Conservation (phyloP, 1,140 invertebrate species). For the Sipha flava region DNA sequence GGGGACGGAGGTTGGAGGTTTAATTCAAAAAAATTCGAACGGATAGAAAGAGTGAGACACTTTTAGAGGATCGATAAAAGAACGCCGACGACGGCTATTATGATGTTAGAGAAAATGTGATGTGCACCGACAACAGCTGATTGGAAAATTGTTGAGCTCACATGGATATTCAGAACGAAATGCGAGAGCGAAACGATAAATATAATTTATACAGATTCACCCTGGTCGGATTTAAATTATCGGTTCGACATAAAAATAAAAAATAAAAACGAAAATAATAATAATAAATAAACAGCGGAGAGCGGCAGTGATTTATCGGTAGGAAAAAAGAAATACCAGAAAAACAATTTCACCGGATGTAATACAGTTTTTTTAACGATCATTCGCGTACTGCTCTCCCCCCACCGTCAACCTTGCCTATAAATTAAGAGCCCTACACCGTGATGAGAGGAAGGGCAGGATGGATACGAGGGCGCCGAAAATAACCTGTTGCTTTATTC, state of each 20-base stretch:
- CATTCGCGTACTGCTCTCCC: neutral
- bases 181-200: neutral
- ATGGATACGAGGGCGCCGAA: neutral
- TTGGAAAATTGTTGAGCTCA: neutral
- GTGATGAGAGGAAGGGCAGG: too few species aligned
- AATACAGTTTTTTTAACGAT: neutral
- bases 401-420: neutral
- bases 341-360: neutral
- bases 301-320: neutral
- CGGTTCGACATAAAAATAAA: neutral
- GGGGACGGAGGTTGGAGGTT: too few species aligned
- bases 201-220: neutral
- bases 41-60: neutral
- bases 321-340: neutral
- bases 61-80: neutral
- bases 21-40: neutral
- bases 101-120: too few species aligned
- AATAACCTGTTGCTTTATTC: neutral
- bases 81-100: too few species aligned
- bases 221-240: neutral
- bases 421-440: conserved; percentile 5
- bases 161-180: neutral
- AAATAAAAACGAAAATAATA: neutral
- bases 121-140: too few species aligned
- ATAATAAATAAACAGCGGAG: too few species aligned